These are phyloP conservation scores for Rhynchophorus ferrugineus DNA, from an alignment of 1,140 invertebrate species.

Conservation along the genomic window DNA sequence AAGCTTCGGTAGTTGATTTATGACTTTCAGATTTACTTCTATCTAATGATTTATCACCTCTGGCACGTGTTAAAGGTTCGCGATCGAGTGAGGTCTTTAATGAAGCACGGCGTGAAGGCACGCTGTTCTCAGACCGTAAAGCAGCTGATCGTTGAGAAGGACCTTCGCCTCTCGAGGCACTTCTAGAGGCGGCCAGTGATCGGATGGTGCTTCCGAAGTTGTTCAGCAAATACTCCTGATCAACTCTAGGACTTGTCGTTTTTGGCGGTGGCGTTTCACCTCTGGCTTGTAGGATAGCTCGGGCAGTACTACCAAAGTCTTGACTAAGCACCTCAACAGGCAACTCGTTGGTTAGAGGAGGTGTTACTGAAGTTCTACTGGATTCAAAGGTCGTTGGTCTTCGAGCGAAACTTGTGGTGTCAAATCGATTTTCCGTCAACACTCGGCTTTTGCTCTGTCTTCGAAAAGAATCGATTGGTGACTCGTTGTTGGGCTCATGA, in stretches of 20 bases:
- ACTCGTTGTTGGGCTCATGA: constrained; percentile 36
- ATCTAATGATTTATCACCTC: neutral
- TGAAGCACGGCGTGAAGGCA: constrained; percentile 8
- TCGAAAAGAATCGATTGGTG: constrained; percentile 25
- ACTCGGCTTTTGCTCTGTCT: constrained; percentile 30
- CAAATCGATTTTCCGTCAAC: constrained; percentile 32
- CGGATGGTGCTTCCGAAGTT: constrained; percentile 17
- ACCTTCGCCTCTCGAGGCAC: neutral
- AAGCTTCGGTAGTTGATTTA: neutral
- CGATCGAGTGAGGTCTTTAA: constrained; percentile 2
- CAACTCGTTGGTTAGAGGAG: constrained; percentile 3
- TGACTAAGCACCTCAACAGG: constrained; percentile 14
- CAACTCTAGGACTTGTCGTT: constrained; percentile 17
- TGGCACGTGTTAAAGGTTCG: neutral
- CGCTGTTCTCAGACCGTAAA: constrained; percentile 12
- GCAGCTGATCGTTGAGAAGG: constrained; percentile 6
- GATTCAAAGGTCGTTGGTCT: constrained; percentile 19
- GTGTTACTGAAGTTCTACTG: constrained; percentile 1
- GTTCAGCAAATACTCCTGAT: constrained; percentile 13
- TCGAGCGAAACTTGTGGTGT: constrained; percentile 16
- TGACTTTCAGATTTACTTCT: neutral
- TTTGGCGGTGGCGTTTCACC: constrained; percentile 4
- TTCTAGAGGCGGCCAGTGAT: constrained; percentile 12
- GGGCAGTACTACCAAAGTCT: constrained; percentile 13
- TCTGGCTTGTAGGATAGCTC: constrained; percentile 14